phyloP scores from a whole-genome alignment of 2,797 vertebrate species.

The Acanthurus tractus region DNA sequence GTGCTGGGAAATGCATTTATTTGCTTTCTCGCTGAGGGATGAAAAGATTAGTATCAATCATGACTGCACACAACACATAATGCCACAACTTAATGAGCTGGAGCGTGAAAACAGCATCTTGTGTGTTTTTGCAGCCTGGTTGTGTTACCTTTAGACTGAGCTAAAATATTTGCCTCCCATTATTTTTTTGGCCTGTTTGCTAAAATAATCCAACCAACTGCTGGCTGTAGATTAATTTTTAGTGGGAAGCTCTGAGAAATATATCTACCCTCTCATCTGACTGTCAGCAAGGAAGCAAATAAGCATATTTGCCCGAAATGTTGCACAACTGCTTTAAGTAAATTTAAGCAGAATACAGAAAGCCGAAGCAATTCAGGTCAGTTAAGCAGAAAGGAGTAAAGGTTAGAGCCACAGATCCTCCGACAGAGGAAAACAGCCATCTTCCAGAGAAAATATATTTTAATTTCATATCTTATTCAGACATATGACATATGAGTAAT shows the following conservation, averaged over 20 bases:
- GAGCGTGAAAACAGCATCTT: too few relatives aligned
- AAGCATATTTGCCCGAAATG: constrained; percentile 3
- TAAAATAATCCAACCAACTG: background rate
- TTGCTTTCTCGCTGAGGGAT: constrained; percentile 1
- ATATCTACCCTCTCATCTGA: background rate
- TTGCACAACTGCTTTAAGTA: background rate
- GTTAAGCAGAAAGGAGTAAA: constrained; percentile 42
- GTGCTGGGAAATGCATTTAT: background rate
- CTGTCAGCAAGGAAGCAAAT: constrained; percentile 2
- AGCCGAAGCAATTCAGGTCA: constrained; percentile 18
- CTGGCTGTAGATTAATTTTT: background rate
- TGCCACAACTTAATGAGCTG: background rate
- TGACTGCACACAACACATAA: background rate
- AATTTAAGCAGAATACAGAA: constrained; percentile 24
- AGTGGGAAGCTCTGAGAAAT: background rate
- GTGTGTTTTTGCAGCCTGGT: too few relatives aligned
- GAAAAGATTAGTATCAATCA: background rate
- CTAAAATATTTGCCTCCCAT: too few relatives aligned
- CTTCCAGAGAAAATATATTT: constrained; percentile 32
- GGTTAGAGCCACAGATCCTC: constrained; percentile 55
- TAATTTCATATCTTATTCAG: background rate
- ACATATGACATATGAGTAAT: background rate
- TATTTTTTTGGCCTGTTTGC: background rate
- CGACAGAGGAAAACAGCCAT: constrained; percentile 12
- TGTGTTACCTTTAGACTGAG: too few relatives aligned